Percentiles rank a stretch among this genome's conserved stretches.
Evolutionary conservation across 2,888 invertebrate species (phyloP).

Genomic region (Ophion ventricosus): DNA sequence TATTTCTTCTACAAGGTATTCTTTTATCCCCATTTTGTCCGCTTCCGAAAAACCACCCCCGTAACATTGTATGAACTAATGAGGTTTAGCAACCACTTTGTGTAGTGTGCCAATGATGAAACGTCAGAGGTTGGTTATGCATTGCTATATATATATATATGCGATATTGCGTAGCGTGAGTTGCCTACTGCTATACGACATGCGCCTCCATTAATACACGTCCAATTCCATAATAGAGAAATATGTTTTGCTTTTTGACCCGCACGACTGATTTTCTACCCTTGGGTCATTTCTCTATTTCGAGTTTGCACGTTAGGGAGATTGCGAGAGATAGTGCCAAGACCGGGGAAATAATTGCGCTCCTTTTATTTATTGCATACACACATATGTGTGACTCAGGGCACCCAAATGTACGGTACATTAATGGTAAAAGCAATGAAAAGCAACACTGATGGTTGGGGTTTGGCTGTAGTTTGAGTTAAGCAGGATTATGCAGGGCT

Average conservation of each 20-base stretch:
- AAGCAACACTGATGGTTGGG: too few relatives aligned
- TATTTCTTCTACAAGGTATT: neutral
- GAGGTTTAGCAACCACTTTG: constrained; percentile 44
- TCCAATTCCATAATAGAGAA: constrained; percentile 64
- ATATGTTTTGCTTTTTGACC: constrained; percentile 21
- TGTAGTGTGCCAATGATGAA: constrained; percentile 56
- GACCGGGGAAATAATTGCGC: neutral
- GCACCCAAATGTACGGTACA: too few relatives aligned
- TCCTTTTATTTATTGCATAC: neutral
- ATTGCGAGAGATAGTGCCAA: constrained; percentile 11
- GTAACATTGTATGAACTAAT: constrained; percentile 52
- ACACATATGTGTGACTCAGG: too few relatives aligned
- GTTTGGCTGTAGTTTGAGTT: too few relatives aligned
- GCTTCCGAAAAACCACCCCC: constrained; percentile 29
- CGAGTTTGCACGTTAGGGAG: constrained; percentile 1
- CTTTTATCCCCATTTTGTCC: neutral
- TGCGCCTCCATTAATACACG: constrained; percentile 59
- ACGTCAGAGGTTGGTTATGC: constrained; percentile 31
- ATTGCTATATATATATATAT: neutral
- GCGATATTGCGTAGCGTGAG: constrained; percentile 26
- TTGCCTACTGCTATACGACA: constrained; percentile 7
- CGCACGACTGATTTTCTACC: constrained; percentile 17
- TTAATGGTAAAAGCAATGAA: too few relatives aligned
- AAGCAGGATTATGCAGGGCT: too few relatives aligned
- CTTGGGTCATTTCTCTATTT: constrained; percentile 29